Conservation (phyloP, 2,797 vertebrate genomes). For the Nannoperca obscura region DNA sequence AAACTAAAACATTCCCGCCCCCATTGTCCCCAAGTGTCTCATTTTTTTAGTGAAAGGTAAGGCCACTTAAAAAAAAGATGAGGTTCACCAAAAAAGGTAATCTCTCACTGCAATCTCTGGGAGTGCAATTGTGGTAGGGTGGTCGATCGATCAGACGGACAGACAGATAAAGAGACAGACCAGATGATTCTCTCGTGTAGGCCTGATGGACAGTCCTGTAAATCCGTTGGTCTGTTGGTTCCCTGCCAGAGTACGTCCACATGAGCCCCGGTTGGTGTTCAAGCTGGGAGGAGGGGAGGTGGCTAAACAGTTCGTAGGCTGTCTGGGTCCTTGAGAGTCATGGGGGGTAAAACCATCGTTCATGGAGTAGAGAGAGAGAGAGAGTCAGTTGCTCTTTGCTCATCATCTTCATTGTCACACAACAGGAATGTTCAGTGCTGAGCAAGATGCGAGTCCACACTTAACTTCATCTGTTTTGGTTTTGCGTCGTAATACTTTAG, state of each 20-base stretch:
- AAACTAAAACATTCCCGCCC: constrained; percentile 67
- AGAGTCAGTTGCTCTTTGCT: constrained; percentile 76
- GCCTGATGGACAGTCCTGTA: constrained; percentile 57
- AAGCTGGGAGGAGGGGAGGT: constrained; percentile 54
- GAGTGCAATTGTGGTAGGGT: constrained; percentile 85
- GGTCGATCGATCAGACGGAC: constrained; percentile 69
- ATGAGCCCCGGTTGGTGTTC: constrained; percentile 50
- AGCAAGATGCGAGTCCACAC: constrained; percentile 70
- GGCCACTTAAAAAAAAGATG: constrained; percentile 88
- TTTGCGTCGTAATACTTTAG: constrained; percentile 75
- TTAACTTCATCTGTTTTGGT: constrained; percentile 79
- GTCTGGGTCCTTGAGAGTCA: constrained; percentile 69
- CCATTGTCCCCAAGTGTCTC: constrained; percentile 83
- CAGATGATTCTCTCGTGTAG: constrained; percentile 53
- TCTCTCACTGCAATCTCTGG: constrained; percentile 88
- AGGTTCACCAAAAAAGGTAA: constrained; percentile 87
- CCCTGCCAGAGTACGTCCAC: constrained; percentile 67
- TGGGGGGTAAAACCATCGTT: constrained; percentile 57
- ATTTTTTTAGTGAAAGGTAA: constrained; percentile 86
- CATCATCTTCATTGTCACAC: constrained; percentile 74
- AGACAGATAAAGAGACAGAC: constrained; percentile 58
- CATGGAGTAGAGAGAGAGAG: constrained; percentile 54
- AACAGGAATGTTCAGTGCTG: constrained; percentile 82
- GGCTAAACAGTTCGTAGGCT: constrained; percentile 62
- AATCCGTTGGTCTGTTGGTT: constrained; percentile 73